Evolutionary conservation across 1,140 invertebrate species (phyloP).

Genomic region (Hyles euphorbiae): DNA sequence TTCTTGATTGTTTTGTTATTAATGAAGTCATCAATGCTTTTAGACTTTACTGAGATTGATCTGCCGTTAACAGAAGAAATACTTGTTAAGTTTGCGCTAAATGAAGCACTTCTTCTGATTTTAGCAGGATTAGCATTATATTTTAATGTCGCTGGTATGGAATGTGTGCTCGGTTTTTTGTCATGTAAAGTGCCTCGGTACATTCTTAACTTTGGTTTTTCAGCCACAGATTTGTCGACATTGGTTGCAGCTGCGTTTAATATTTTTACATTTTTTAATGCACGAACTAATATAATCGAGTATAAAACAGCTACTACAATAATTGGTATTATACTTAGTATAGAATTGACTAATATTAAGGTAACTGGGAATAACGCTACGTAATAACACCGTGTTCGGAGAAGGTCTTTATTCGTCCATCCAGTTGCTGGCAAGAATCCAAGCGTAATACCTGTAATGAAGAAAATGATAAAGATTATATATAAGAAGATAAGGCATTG

Average conservation of each 20-base stretch:
- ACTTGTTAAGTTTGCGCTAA: conserved; percentile 25
- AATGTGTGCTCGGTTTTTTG: conserved; percentile 29
- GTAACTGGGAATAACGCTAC: conserved; percentile 68
- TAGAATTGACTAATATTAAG: conserved; percentile 71
- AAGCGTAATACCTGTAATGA: conserved; percentile 68
- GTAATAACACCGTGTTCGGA: conserved; percentile 72
- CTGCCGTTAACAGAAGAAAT: conserved; percentile 7
- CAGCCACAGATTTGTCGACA: conserved; percentile 22
- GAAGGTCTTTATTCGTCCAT: conserved; percentile 69
- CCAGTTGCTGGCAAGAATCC: conserved; percentile 76
- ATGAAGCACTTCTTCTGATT: conserved; percentile 52
- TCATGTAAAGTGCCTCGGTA: conserved; percentile 38
- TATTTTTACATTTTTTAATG: conserved; percentile 67
- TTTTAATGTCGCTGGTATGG: conserved; percentile 25
- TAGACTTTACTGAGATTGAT: conserved; percentile 30
- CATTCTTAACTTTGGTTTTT: conserved; percentile 47
- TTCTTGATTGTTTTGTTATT: conserved; percentile 15
- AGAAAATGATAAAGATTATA: conserved; percentile 1
- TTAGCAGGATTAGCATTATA: conserved; percentile 7
- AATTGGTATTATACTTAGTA: conserved; percentile 74
- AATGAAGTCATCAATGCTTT: conserved; percentile 38
- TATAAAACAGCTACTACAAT: conserved; percentile 73
- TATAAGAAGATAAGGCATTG: conserved; percentile 2
- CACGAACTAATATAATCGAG: conserved; percentile 72
- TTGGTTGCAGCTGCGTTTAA: conserved; percentile 47